phyloP scores from a whole-genome alignment of 2,797 vertebrate genomes.

The Pipistrellus nathusii region DNA sequence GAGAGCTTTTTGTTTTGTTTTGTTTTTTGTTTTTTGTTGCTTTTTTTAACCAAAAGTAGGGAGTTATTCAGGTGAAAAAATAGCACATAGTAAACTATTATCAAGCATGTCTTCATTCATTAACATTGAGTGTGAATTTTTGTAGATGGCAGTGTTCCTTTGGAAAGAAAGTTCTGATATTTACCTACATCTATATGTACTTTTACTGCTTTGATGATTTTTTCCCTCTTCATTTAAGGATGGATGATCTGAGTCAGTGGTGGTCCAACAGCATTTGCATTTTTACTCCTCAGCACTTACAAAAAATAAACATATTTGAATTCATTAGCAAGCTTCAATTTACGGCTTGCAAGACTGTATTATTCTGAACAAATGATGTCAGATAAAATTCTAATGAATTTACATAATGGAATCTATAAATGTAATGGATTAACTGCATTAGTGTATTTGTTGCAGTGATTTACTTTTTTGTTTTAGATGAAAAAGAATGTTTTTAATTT shows the following conservation, averaged over 20 bases:
- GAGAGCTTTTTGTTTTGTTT: background rate
- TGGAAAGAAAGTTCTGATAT: background rate
- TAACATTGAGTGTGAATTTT: background rate
- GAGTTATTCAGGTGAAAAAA: background rate
- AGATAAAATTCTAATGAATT: conserved; percentile 76
- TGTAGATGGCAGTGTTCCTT: background rate
- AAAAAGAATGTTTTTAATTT: conserved; percentile 81
- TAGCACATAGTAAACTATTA: background rate
- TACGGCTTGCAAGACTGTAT: conserved; percentile 55
- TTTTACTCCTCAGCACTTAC: conserved; percentile 47
- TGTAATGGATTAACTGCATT: conserved; percentile 75
- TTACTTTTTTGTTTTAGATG: conserved; percentile 60
- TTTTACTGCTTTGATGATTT: conserved; percentile 49
- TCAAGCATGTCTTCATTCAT: background rate
- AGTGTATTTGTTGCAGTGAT: conserved; percentile 74
- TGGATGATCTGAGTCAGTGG: conserved; percentile 27
- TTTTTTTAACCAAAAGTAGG: background rate
- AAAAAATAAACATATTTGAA: conserved; percentile 50
- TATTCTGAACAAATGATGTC: conserved; percentile 72
- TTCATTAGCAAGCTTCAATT: conserved; percentile 53
- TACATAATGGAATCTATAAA: conserved; percentile 79
- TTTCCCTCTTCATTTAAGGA: conserved; percentile 19
- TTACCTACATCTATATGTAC: background rate
- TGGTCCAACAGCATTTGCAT: background rate
- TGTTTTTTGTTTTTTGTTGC: background rate